A percentile compares a stretch with the other conserved stretches of the same genome.
phyloP scores from a whole-genome alignment of 64 coral and sea anemone genomes.

The Actinia equina region DNA sequence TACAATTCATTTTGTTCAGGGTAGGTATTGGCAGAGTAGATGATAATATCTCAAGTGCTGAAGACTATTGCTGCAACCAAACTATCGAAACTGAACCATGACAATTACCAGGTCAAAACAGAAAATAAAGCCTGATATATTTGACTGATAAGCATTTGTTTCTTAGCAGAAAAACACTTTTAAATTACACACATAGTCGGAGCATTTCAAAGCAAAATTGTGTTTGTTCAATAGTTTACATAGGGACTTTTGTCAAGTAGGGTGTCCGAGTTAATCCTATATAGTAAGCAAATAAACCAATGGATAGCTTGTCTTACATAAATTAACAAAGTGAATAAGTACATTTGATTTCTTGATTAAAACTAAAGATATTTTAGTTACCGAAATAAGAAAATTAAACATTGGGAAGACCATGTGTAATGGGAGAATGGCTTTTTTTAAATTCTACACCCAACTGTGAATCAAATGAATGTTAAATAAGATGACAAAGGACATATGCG shows the following conservation, averaged over 20 bases:
- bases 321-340: background rate
- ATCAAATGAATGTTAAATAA: background rate
- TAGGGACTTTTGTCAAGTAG: background rate
- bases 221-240: background rate
- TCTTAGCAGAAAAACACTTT: conserved; percentile 1
- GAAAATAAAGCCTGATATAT: background rate
- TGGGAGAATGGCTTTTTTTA: background rate
- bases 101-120: conserved; percentile 16
- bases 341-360: background rate
- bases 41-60: conserved; percentile 15
- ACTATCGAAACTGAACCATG: conserved; percentile 19
- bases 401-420: background rate
- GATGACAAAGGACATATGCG: conserved; percentile 3
- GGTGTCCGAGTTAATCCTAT: background rate
- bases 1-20: background rate
- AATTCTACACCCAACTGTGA: background rate
- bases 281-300: conserved; percentile 19
- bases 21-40: background rate
- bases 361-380: background rate
- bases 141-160: conserved; percentile 23
- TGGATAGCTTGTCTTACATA: conserved; percentile 2
- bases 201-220: background rate
- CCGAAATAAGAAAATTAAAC: background rate
- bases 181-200: background rate
- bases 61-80: conserved; percentile 5